These are phyloP conservation scores for Ypsolopha scabrella DNA, from an alignment of 2,888 invertebrate genomes.

Conservation along the genomic window DNA sequence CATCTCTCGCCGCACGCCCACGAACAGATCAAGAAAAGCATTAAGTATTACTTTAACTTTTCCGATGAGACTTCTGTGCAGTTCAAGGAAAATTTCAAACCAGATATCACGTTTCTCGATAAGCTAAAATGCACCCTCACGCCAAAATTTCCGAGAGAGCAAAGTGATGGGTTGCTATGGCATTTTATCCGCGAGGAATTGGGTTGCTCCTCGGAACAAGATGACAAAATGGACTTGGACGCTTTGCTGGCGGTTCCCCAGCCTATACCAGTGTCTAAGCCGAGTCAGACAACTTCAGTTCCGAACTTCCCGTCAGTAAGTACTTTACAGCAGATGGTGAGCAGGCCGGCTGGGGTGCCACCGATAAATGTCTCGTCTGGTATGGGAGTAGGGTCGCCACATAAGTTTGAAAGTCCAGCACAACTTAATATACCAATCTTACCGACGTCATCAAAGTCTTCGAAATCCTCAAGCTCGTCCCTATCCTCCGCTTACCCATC, in stretches of 20 bases:
- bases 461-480: conserved; percentile 65
- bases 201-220: conserved; percentile 75
- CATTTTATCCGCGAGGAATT: conserved; percentile 81
- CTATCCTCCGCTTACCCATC: conserved; percentile 61
- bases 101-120: conserved; percentile 83
- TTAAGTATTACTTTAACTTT: conserved; percentile 82
- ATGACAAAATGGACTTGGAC: conserved; percentile 75
- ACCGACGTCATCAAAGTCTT: conserved; percentile 69
- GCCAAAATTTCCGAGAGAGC: conserved; percentile 85
- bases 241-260: conserved; percentile 71
- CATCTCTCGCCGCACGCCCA: conserved; percentile 84
- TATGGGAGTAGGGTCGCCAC: conserved; percentile 61
- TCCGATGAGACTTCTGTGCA: conserved; percentile 54
- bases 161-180: conserved; percentile 83
- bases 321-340: conserved; percentile 64
- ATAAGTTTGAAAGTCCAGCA: conserved; percentile 68
- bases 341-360: conserved; percentile 59
- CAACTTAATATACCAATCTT: conserved; percentile 70
- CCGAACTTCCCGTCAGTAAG: conserved; percentile 62
- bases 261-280: conserved; percentile 56
- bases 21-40: conserved; percentile 87
- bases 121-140: conserved; percentile 85
- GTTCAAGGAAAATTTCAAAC: conserved; percentile 73
- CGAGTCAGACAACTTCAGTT: conserved; percentile 42
- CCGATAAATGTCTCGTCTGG: conserved; percentile 59